Conservation (phyloP, 2,888 invertebrate species). For the Volucella zonaria region DNA sequence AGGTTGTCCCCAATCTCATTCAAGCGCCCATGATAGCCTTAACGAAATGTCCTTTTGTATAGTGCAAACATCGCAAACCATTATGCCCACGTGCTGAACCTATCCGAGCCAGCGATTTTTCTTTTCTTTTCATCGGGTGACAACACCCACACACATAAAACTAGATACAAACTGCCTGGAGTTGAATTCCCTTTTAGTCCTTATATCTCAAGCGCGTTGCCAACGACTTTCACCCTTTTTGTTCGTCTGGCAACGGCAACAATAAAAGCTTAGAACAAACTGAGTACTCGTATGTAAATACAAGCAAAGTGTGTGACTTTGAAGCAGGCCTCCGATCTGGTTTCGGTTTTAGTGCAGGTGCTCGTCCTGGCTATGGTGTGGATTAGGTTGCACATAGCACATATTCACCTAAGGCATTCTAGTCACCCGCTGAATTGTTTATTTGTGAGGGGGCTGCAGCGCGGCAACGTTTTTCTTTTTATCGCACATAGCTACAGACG, state of each 20-base stretch:
- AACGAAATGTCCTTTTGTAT: conserved; percentile 52
- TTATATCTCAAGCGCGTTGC: conserved; percentile 8
- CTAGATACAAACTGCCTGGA: background rate
- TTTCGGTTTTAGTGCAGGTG: background rate
- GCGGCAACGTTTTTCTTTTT: background rate
- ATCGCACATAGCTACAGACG: background rate
- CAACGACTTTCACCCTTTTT: conserved; percentile 32
- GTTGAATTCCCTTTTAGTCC: conserved; percentile 29
- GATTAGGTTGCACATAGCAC: conserved; percentile 28
- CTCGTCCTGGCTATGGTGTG: conserved; percentile 23
- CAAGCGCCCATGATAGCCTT: conserved; percentile 12
- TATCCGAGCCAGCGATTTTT: conserved; percentile 37
- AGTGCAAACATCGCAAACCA: conserved; percentile 62
- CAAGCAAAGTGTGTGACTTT: conserved; percentile 13
- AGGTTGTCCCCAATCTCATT: conserved; percentile 1
- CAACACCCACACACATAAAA: conserved; percentile 20
- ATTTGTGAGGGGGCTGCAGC: conserved; percentile 28
- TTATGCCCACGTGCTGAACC: conserved; percentile 62
- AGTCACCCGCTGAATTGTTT: conserved; percentile 42
- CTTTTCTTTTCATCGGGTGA: conserved; percentile 41
- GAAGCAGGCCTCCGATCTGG: background rate
- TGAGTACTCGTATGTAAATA: conserved; percentile 44
- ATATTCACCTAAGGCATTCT: conserved; percentile 28
- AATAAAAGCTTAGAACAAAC: conserved; percentile 46
- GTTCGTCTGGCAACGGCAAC: conserved; percentile 35